Conservation (phyloP, 1,140 invertebrate genomes). For the Euwallacea similis region DNA sequence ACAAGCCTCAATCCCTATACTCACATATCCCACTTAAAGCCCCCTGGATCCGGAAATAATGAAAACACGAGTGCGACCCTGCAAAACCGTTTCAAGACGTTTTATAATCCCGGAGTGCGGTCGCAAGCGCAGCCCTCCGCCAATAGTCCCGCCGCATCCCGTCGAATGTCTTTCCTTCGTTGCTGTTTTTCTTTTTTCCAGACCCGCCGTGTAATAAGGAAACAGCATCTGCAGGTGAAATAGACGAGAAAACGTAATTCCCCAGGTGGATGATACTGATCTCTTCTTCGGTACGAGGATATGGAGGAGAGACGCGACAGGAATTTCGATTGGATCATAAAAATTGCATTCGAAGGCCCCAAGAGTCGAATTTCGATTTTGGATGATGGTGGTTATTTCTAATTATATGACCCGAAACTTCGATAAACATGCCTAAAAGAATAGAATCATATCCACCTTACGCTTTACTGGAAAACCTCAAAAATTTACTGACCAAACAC, state of each 20-base stretch:
- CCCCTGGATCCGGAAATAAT: constrained; percentile 1
- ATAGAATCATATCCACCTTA: too few species aligned
- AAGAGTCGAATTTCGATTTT: constrained; percentile 1
- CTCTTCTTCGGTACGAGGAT: constrained; percentile 6
- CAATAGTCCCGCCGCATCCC: constrained; percentile 19
- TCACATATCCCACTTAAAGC: too few species aligned
- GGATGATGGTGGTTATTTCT: too few species aligned
- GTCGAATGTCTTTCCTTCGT: not conserved
- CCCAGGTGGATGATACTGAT: constrained; percentile 30
- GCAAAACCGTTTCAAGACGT: constrained; percentile 5
- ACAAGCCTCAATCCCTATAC: too few species aligned
- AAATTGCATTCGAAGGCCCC: constrained; percentile 15
- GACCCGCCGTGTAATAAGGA: constrained; percentile 11
- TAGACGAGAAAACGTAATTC: constrained; percentile 30
- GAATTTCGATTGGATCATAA: constrained; percentile 20
- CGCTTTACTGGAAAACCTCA: too few species aligned
- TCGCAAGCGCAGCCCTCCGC: constrained; percentile 20
- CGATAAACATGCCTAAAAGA: too few species aligned
- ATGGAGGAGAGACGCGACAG: constrained; percentile 17
- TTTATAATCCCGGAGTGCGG: constrained; percentile 6
- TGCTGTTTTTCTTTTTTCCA: constrained; percentile 15
- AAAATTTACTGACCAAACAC: too few species aligned
- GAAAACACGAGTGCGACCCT: constrained; percentile 12
- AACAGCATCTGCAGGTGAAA: constrained; percentile 28
- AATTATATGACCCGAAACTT: too few species aligned